Base-by-base conservation (phyloP, 1,140 invertebrate genomes). In the Sesamia nonagrioides region DNA sequence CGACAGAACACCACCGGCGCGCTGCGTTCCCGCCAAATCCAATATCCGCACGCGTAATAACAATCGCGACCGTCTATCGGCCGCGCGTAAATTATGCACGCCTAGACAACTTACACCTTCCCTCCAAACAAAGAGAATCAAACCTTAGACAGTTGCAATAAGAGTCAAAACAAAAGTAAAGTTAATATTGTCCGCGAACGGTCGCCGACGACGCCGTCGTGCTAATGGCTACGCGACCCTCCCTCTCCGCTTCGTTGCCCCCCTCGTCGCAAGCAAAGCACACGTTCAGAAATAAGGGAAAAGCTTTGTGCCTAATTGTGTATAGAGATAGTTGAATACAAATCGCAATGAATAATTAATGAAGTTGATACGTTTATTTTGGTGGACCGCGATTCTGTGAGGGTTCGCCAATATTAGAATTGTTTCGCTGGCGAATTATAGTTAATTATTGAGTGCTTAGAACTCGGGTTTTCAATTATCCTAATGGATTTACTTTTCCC, bases 61-160 rank as follows among this genome's bases (percentile, higher is more conserved):
- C 92, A 91, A 91, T 92, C 89, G 92, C 87, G 88, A 87, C 81
- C 85, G 86, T 91, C 90, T 93, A 93, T 93, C 92, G 91, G 88
- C 88, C 89, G 87, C 92, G 91, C 91, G 90, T 93, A 92, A 93
- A 93, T 93, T 93, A 92, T 93, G 90, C 89, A 92, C 86, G 79
- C 78, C 78, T 78, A 50, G 72, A 78, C 81, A 83, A 42, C 79
- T 77, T 56, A 52, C 69, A 60, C 63, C 77, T 81, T 81, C 82
- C 66, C 78, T 18, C 35, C 11, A 69, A 63, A 68, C 78, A 58
- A n/a, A 7, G 21, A 7, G 85, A 83, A 77, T 9, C 60, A n/a
- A 61, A 83, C 83, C 79, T 52, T 88, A 85, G 37, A 0, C 0
- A 0, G 0, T 42, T 1, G 35, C 7, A 37, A 71, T 86, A 89